phyloP scores from a whole-genome alignment of 2,797 vertebrate species.

The Helicolenus hilgendorfi region DNA sequence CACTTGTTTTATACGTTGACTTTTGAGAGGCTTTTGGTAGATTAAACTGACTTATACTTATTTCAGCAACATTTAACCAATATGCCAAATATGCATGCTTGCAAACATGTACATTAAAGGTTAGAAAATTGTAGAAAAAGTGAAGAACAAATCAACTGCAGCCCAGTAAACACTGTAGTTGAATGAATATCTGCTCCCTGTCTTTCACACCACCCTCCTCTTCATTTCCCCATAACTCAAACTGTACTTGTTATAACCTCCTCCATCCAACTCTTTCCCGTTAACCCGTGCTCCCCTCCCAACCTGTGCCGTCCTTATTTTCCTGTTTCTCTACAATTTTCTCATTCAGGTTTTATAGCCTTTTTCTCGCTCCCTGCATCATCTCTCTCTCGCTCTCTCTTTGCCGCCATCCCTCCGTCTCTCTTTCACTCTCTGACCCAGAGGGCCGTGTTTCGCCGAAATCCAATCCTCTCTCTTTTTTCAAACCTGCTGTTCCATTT shows the following conservation, averaged over 20 bases:
- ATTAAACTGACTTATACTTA: background rate
- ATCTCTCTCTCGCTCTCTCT: background rate
- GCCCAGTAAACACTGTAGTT: background rate
- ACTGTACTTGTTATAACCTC: constrained; percentile 8
- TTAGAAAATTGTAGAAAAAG: background rate
- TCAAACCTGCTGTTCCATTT: constrained; percentile 86
- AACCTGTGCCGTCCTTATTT: constrained; percentile 33
- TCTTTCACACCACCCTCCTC: constrained; percentile 1
- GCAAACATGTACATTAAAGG: background rate
- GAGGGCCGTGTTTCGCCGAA: constrained; percentile 76
- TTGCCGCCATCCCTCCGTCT: constrained; percentile 26
- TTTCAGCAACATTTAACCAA: background rate
- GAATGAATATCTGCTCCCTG: constrained; percentile 14
- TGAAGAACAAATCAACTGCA: background rate
- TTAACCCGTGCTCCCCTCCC: constrained; percentile 39
- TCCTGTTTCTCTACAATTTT: constrained; percentile 43
- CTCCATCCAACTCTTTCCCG: constrained; percentile 42
- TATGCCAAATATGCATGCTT: background rate
- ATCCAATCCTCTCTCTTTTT: constrained; percentile 85
- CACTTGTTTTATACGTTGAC: background rate
- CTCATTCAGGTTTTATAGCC: constrained; percentile 26
- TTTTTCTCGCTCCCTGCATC: constrained; percentile 36
- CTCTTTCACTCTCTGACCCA: constrained; percentile 71
- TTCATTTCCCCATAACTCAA: constrained; percentile 29
- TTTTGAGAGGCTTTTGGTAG: background rate